phyloP scores from a whole-genome alignment of 2,797 vertebrate genomes.

The Hyperoplus lanceolatus region DNA sequence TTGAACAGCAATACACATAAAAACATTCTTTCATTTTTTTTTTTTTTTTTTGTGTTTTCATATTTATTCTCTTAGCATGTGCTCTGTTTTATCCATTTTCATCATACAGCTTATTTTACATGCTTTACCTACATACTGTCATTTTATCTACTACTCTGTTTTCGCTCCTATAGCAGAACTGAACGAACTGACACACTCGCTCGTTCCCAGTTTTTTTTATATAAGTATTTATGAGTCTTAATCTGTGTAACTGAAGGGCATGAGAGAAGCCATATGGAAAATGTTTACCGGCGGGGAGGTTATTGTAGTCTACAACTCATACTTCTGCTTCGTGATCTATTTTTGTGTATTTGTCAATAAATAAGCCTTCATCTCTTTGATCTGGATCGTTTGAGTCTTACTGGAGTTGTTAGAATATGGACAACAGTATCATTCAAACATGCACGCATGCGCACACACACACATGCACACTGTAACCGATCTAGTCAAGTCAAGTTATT shows the following conservation, averaged over 20 bases:
- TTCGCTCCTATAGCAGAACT: slow-evolving; percentile 34
- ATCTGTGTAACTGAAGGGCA: slow-evolving; percentile 59
- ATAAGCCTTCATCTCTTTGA: slow-evolving; percentile 63
- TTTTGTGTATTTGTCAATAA: slow-evolving; percentile 80
- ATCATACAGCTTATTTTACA: slow-evolving; percentile 57
- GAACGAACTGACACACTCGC: slow-evolving; percentile 13
- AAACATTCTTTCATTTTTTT: slow-evolving; percentile 12
- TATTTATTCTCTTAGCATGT: slow-evolving; percentile 80
- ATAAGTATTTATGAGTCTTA: slow-evolving; percentile 82
- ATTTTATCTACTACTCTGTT: slow-evolving; percentile 48
- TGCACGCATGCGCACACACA: too few species aligned
- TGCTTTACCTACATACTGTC: slow-evolving; percentile 47
- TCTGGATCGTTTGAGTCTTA: neutral
- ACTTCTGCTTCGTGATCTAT: slow-evolving; percentile 62
- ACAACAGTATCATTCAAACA: too few species aligned
- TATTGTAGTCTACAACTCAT: slow-evolving; percentile 45
- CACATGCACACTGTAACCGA: too few species aligned
- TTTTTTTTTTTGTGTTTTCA: slow-evolving; percentile 67
- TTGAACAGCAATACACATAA: slow-evolving; percentile 66
- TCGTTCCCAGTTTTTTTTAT: slow-evolving; percentile 41
- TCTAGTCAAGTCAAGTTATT: too few species aligned
- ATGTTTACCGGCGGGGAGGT: slow-evolving; percentile 65
- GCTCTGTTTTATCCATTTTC: slow-evolving; percentile 65
- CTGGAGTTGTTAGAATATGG: neutral
- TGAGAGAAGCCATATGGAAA: slow-evolving; percentile 64